Percentiles rank a stretch among this genome's conserved stretches.
Evolutionary conservation across 1,140 invertebrate species (phyloP).

Genomic region (Neodiprion lecontei): DNA sequence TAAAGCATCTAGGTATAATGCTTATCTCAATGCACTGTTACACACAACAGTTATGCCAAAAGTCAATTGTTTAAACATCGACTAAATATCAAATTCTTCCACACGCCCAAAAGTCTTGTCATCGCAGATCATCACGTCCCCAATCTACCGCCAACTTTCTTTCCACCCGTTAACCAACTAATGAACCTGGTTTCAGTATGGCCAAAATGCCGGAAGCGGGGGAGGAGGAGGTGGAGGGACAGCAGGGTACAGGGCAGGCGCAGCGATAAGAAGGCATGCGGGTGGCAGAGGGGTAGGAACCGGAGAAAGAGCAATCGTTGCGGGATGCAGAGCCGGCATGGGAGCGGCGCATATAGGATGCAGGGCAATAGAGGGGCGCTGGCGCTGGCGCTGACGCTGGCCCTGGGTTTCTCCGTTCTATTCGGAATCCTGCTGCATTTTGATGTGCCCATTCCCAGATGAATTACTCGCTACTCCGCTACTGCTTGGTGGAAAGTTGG

Average conservation of each 20-base stretch:
- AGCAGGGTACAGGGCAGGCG: constrained; percentile 51
- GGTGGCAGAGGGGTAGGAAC: constrained; percentile 53
- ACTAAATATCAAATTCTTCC: too few relatives aligned
- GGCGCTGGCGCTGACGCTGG: constrained; percentile 52
- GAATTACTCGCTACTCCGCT: constrained; percentile 49
- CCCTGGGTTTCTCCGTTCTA: constrained; percentile 63
- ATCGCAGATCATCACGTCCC: not conserved
- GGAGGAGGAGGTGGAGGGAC: constrained; percentile 54
- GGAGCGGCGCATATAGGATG: constrained; percentile 54
- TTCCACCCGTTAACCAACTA: not conserved
- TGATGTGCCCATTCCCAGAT: constrained; percentile 57
- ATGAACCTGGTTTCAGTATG: constrained; percentile 43
- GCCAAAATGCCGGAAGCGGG: constrained; percentile 57
- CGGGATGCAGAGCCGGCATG: constrained; percentile 51
- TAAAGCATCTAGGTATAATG: too few relatives aligned
- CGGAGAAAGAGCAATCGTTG: constrained; percentile 57
- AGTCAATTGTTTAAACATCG: too few relatives aligned
- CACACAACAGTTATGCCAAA: too few relatives aligned
- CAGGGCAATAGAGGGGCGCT: constrained; percentile 57
- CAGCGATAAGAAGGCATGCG: constrained; percentile 55
- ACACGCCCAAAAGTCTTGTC: too few relatives aligned
- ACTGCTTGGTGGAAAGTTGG: constrained; percentile 55
- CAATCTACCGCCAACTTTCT: not conserved
- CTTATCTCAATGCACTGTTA: too few relatives aligned
- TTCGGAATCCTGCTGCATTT: constrained; percentile 62